A percentile compares a stretch with the other conserved stretches of the same genome.
Conservation (phyloP, 2,797 vertebrate species). For the Cercopithecus neglectus region DNA sequence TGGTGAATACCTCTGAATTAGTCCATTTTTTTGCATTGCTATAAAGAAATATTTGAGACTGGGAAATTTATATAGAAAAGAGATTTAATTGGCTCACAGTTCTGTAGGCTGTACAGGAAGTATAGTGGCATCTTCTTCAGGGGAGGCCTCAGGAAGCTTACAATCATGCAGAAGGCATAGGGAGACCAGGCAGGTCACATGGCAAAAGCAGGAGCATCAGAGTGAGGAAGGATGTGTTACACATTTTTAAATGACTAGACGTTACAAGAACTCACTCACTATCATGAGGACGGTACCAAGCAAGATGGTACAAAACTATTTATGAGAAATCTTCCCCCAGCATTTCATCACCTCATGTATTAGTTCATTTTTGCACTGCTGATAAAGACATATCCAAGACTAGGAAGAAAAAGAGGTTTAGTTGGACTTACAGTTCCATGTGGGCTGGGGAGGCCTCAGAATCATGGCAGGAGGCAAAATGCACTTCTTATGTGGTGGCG, state of each 20-base stretch:
- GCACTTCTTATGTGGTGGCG: neutral
- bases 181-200: neutral
- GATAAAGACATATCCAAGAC: neutral
- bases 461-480: neutral
- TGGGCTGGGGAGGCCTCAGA: neutral
- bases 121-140: neutral
- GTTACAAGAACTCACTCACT: neutral
- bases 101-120: neutral
- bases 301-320: neutral
- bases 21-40: neutral
- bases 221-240: neutral
- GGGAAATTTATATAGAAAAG: neutral
- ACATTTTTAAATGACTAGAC: neutral
- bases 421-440: neutral
- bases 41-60: neutral
- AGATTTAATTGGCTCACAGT: neutral
- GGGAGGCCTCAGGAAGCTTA: neutral
- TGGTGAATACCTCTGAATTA: neutral
- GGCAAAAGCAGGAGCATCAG: neutral
- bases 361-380: neutral
- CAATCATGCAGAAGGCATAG: neutral
- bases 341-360: neutral
- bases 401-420: neutral
- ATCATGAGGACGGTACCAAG: neutral
- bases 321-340: neutral